These are phyloP conservation scores for Vireo altiloquus DNA, from an alignment of 2,113 vertebrate species.

Conservation along the genomic window DNA sequence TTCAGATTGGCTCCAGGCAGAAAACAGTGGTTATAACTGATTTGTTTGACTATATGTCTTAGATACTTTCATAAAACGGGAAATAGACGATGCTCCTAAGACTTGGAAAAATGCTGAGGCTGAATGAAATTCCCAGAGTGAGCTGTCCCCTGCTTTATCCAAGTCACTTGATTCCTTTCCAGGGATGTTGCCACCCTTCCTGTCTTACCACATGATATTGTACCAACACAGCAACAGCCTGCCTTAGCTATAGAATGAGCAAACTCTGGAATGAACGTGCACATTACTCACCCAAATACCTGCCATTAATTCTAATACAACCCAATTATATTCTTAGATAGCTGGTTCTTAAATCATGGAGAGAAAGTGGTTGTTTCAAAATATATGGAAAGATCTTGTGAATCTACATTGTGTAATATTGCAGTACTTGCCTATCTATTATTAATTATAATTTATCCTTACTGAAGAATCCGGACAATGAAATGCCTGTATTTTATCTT, in stretches of 20 bases:
- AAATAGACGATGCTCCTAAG: background rate
- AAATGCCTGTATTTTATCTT: background rate
- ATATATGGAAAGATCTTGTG: background rate
- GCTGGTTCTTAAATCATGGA: conserved; percentile 29
- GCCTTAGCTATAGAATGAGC: background rate
- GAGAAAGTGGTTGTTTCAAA: conserved; percentile 43
- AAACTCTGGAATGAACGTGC: background rate
- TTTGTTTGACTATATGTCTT: background rate
- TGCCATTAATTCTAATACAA: conserved; percentile 40
- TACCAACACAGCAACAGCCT: background rate
- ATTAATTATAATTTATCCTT: conserved; percentile 41
- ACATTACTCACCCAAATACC: background rate
- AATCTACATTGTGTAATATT: background rate
- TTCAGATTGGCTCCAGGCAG: background rate
- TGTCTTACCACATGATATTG: background rate
- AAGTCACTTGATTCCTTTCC: background rate
- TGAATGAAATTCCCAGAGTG: background rate
- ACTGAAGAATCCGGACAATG: background rate
- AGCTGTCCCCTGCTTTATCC: background rate
- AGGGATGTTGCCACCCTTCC: background rate
- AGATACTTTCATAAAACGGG: background rate
- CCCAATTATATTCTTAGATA: conserved; percentile 25
- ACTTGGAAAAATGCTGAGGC: background rate
- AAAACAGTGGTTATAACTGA: background rate
- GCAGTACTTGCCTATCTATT: background rate